Evolutionary conservation across 2,888 invertebrate species (phyloP).

Genomic region (Perdita meconis): DNA sequence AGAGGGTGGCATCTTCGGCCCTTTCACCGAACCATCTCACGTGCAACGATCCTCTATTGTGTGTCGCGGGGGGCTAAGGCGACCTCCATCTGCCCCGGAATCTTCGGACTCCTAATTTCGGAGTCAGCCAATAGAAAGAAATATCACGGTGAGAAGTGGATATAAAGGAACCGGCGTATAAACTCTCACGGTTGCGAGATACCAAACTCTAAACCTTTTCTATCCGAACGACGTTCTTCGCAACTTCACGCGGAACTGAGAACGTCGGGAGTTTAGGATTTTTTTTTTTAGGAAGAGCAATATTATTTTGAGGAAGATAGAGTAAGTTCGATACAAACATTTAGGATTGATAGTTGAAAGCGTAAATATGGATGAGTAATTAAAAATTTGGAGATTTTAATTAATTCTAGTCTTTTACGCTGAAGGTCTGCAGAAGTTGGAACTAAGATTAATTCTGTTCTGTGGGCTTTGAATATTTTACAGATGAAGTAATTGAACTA

Average conservation of each 20-base stretch:
- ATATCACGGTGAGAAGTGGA: constrained; percentile 33
- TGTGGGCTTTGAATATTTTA: too few relatives aligned
- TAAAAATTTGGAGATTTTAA: too few relatives aligned
- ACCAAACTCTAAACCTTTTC: neutral
- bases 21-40: constrained; percentile 54
- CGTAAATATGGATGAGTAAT: too few relatives aligned
- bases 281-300: neutral
- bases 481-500: too few relatives aligned
- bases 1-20: constrained; percentile 57
- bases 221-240: neutral
- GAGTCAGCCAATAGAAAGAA: constrained; percentile 45
- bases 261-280: neutral
- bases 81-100: constrained; percentile 32
- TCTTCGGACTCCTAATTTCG: constrained; percentile 53
- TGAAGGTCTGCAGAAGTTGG: neutral
- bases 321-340: too few relatives aligned
- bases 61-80: constrained; percentile 22
- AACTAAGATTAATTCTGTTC: too few relatives aligned
- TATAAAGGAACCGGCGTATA: constrained; percentile 36
- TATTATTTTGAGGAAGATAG: neutral
- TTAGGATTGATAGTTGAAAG: too few relatives aligned
- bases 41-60: constrained; percentile 55
- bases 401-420: too few relatives aligned
- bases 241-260: neutral
- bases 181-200: constrained; percentile 6